Percentiles rank a stretch among this genome's conserved stretches.
These are phyloP conservation scores for Muntiacus muntjak DNA, from an alignment of 2,113 vertebrate genomes.

Conservation along the genomic window DNA sequence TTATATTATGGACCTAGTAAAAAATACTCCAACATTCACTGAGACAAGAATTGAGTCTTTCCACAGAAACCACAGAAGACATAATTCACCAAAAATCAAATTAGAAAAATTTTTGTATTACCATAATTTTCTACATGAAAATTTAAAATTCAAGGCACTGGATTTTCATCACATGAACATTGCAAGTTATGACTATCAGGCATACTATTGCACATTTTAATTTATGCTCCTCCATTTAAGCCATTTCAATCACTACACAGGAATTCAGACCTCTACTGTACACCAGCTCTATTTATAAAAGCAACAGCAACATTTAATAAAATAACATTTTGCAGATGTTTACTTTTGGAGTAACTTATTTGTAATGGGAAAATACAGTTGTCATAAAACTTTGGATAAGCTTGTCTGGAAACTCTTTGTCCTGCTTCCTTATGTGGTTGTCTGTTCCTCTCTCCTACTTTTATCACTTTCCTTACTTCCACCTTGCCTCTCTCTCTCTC, in stretches of 20 bases:
- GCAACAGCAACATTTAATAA: background rate
- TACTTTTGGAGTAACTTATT: background rate
- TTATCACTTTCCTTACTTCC: background rate
- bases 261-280: background rate
- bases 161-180: background rate
- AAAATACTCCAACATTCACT: background rate
- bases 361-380: constrained; percentile 31
- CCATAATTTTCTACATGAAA: background rate
- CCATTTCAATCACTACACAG: background rate
- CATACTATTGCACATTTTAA: background rate
- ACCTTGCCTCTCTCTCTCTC: background rate
- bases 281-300: constrained; percentile 4
- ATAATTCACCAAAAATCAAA: background rate
- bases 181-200: background rate
- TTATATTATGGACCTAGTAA: background rate
- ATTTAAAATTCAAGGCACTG: background rate
- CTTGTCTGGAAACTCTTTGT: background rate
- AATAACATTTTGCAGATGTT: background rate
- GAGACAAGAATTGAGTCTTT: background rate
- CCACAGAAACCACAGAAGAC: background rate
- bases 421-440: background rate
- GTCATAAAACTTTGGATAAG: background rate
- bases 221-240: background rate
- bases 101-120: constrained; percentile 3
- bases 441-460: background rate